Evolutionary conservation across 2,797 vertebrate species (phyloP), one percentile per base, ranked within the genome.

Genomic region (Sardinella longiceps): DNA sequence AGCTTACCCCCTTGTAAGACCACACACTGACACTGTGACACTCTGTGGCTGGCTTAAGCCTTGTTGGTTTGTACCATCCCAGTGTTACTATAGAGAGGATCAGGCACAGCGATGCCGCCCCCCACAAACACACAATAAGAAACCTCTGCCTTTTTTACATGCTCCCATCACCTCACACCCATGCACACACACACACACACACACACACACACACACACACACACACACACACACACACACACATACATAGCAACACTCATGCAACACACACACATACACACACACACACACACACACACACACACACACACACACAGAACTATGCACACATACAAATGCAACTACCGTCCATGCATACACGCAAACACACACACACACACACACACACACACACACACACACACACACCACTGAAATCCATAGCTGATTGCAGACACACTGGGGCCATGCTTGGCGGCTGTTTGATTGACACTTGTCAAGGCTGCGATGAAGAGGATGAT

Each of bases 401-500:
- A 2, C 56, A n/a, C n/a, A 23, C 70, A 77, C 70, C 18, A 0
- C 37, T 37, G 9, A 60, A 60, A 60, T 60, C 94, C 90, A 91
- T 93, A 91, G 92, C 95, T 94, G 92, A 70, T 70, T 70, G 91
- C 89, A 81, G 88, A 90, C 86, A 45, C 81, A 84, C 83, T 85
- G 82, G 28, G 33, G 82, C 87, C 33, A 87, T 85, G 91, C 92
- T 94, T 91, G 91, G 91, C 85, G 90, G 92, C 93, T 93, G 92
- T 95, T 96, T 99, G 98, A 99, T 96, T 98, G 98, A 95, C 97
- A 97, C 95, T 98, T 98, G 97, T 98, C 97, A 97, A 93, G 3
- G 89, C 87, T 89, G 95, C 93, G 96, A 97, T 96, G 96, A 96
- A 97, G 95, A 95, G 96, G 96, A 92, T 95, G 95, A 95, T 90